Evolutionary conservation across 2,888 invertebrate genomes (phyloP), one percentile per base, ranked within the genome.

Genomic region (Pseudococcus longispinus): DNA sequence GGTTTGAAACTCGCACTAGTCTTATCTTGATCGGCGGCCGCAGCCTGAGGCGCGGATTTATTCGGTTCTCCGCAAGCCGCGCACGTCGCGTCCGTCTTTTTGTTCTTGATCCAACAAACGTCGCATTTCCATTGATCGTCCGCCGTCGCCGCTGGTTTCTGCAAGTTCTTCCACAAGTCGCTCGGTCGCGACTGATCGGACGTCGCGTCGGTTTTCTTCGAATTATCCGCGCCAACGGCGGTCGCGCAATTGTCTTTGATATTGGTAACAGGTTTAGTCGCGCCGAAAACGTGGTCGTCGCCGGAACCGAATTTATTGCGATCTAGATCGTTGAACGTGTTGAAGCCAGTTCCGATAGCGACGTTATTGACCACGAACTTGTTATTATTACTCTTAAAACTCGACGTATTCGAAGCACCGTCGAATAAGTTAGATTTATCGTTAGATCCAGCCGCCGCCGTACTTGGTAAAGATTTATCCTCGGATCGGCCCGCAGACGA

Each of bases 31-130:
- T n/a, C 77, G n/a, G 77, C 26, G 26, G n/a, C 77, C 77, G 77
- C 13, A 70, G 70, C 29, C 60, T 60, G 60, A 60, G 20, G 51
- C 0, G 51, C 51, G 5, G 84, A 32, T 20, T 32, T 32, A 29
- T 29, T 51, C 4, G 77, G 44, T 65, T 18, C 55, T 88, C 92
- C 92, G 89, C 94, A 94, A 89, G 93, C 93, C 82, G 91, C 91
- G 90, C 94, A 94, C 88, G 91, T 92, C 8, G 88, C 89, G 23
- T 90, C 91, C n/a, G 90, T 90, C 3, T 90, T 89, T 74, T 91
- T 91, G 89, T 94, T 94, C 87, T 91, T 91, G 0, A 94, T 91
- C 92, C 93, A 92, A 89, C 94, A 94, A 20, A 92, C 92, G 15
- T 91, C 90, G 89, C 94, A 94, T 88, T 92, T 92, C 94, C 94